These are phyloP conservation scores for Zapus hudsonius DNA, from an alignment of 2,113 vertebrate species.

Conservation along the genomic window DNA sequence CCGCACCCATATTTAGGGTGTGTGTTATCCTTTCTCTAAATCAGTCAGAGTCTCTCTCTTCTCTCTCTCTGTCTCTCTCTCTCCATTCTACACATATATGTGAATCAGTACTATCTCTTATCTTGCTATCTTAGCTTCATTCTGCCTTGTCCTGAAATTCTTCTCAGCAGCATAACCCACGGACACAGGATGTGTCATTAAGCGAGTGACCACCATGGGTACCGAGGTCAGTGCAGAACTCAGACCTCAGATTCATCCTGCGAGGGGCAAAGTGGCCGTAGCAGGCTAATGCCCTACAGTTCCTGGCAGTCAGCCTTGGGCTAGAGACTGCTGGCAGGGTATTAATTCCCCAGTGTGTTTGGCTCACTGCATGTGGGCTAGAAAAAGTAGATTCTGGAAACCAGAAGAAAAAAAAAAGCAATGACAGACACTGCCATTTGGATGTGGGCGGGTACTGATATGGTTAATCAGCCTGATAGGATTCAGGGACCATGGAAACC, in stretches of 20 bases:
- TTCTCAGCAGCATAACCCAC: not conserved
- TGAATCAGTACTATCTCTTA: not conserved
- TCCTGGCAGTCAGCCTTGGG: not conserved
- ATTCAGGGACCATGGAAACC: too few species aligned
- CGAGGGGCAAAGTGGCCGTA: not conserved
- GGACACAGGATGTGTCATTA: not conserved
- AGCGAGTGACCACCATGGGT: not conserved
- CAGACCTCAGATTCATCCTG: not conserved
- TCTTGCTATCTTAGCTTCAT: not conserved
- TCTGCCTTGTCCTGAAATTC: not conserved
- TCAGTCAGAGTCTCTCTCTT: too few species aligned
- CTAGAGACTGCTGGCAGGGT: not conserved
- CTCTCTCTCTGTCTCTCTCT: too few species aligned
- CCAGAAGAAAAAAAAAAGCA: too few species aligned
- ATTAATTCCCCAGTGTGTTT: not conserved
- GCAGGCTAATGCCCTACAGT: not conserved
- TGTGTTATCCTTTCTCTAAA: not conserved
- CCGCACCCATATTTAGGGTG: not conserved
- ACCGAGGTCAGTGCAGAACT: not conserved
- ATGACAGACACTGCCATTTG: not conserved
- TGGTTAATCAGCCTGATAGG: too few species aligned
- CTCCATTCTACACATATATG: too few species aligned
- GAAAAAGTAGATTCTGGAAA: not conserved
- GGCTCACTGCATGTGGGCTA: not conserved
- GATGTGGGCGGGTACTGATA: too few species aligned